Evolutionary conservation across 2,113 vertebrate genomes (phyloP).

Genomic region (Amblyopsis rosae): DNA sequence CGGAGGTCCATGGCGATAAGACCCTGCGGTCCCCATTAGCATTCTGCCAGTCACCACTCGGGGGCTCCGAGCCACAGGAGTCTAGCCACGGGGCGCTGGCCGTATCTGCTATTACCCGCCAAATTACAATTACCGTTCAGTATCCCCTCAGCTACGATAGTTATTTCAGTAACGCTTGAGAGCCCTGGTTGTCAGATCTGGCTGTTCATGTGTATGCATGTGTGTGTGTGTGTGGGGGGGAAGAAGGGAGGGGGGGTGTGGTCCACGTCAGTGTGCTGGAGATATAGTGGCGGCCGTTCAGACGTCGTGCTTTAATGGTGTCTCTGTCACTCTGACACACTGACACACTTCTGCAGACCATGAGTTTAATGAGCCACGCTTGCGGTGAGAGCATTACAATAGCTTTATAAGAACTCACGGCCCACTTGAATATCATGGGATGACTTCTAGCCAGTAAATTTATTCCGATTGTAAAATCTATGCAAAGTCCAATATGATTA

Average conservation of each 20-base stretch:
- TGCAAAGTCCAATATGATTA: conserved; percentile 41
- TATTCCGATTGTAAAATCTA: conserved; percentile 58
- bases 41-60: conserved; percentile 8
- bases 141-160: neutral
- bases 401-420: conserved; percentile 32
- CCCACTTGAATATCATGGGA: conserved; percentile 35
- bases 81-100: conserved; percentile 21
- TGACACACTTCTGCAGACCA: conserved; percentile 57
- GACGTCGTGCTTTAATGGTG: conserved; percentile 4
- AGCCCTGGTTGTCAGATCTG: neutral
- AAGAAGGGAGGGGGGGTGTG: neutral
- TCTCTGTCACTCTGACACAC: conserved; percentile 57
- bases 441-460: conserved; percentile 53
- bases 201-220: neutral
- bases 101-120: conserved; percentile 20
- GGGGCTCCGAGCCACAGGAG: conserved; percentile 18
- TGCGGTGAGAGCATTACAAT: conserved; percentile 45
- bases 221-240: neutral
- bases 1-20: conserved; percentile 48
- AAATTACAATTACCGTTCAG: neutral
- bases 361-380: conserved; percentile 57
- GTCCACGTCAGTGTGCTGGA: conserved; percentile 14
- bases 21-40: conserved; percentile 17
- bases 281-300: conserved; percentile 7
- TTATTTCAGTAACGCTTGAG: neutral